Conservation (phyloP, 2,113 vertebrate genomes). For the Ibidorhyncha struthersii region DNA sequence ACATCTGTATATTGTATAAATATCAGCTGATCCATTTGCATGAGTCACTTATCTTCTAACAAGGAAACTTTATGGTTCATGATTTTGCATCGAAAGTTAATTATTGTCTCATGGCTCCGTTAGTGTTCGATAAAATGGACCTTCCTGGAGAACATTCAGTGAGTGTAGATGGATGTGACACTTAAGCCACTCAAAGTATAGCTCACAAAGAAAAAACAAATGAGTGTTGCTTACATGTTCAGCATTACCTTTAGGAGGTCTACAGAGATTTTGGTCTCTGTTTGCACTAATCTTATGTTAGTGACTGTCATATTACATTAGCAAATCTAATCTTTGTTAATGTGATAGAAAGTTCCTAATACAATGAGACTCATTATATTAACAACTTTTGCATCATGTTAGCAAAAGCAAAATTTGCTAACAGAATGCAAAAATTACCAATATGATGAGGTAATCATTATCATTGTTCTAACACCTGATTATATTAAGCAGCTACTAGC, state of each 20-base stretch:
- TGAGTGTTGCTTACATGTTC: slow-evolving; percentile 63
- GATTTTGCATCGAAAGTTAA: slow-evolving; percentile 60
- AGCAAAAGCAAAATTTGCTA: slow-evolving; percentile 73
- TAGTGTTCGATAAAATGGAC: background rate
- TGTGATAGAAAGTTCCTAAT: slow-evolving; percentile 78
- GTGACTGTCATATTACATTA: slow-evolving; percentile 75
- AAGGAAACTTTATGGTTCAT: slow-evolving; percentile 55
- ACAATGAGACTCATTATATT: slow-evolving; percentile 76
- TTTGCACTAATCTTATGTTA: slow-evolving; percentile 71
- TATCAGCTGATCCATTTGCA: background rate
- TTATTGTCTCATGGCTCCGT: background rate
- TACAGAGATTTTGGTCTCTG: slow-evolving; percentile 69
- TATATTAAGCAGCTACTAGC: slow-evolving; percentile 30
- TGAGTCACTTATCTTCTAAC: slow-evolving; percentile 13
- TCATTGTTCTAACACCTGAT: slow-evolving; percentile 63
- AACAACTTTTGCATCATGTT: slow-evolving; percentile 77
- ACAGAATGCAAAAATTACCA: slow-evolving; percentile 71
- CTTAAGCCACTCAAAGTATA: background rate
- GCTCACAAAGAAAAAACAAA: slow-evolving; percentile 49
- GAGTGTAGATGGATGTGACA: background rate
- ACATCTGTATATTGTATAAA: background rate
- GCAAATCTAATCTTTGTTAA: slow-evolving; percentile 77
- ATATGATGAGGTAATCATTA: slow-evolving; percentile 63
- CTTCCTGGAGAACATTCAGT: slow-evolving; percentile 4
- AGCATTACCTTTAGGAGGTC: slow-evolving; percentile 66